These are phyloP conservation scores for Menura novaehollandiae DNA, from an alignment of 2,113 vertebrate genomes.

Conservation along the genomic window DNA sequence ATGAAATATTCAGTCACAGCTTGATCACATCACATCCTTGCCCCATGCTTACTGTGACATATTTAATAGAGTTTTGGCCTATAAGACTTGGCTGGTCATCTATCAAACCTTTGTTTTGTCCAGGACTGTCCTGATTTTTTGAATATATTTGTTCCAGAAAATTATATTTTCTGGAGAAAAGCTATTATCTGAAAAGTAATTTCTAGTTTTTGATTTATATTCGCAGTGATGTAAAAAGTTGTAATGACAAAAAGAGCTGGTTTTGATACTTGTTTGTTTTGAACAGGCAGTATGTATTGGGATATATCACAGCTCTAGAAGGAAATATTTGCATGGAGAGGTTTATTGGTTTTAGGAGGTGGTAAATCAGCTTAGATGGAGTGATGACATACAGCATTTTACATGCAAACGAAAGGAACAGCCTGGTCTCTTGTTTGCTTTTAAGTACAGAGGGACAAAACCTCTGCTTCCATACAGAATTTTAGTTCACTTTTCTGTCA, in stretches of 20 bases:
- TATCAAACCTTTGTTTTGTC: background rate
- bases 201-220: background rate
- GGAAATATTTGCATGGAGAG: background rate
- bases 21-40: background rate
- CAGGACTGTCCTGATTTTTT: background rate
- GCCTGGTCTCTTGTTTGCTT: background rate
- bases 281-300: background rate
- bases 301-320: background rate
- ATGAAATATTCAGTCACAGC: background rate
- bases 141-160: background rate
- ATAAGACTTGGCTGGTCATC: background rate
- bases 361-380: background rate
- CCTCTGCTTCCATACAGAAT: background rate
- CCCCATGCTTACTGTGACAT: background rate
- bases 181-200: background rate
- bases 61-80: background rate
- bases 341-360: background rate
- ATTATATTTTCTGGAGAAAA: background rate
- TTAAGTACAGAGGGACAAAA: background rate
- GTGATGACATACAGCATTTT: background rate
- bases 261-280: background rate
- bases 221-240: background rate
- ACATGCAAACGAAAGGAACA: background rate
- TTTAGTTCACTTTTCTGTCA: background rate
- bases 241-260: background rate